These are phyloP conservation scores for Eumacrocentrus americanus DNA, from an alignment of 2,888 invertebrate genomes.

Conservation along the genomic window DNA sequence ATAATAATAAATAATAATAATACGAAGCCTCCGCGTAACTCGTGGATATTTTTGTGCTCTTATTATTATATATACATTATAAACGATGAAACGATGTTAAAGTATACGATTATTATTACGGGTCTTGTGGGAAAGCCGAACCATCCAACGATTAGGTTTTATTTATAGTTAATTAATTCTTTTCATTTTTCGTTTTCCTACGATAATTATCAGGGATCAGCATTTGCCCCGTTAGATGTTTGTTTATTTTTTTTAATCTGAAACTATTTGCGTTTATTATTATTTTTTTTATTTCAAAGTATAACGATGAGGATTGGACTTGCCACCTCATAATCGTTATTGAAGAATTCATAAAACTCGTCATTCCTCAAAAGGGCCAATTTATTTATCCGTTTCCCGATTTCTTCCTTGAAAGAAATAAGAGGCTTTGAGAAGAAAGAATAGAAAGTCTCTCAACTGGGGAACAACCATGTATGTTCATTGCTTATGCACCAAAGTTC, in stretches of 20 bases:
- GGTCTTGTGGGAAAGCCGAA: slow-evolving; percentile 21
- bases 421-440: slow-evolving; percentile 1
- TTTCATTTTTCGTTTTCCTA: neutral
- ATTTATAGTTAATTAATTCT: neutral
- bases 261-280: neutral
- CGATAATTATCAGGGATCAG: slow-evolving; percentile 13
- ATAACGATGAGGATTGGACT: too few species aligned
- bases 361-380: slow-evolving; percentile 37
- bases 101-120: slow-evolving; percentile 20
- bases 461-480: slow-evolving; percentile 20
- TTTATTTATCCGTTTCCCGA: slow-evolving; percentile 18
- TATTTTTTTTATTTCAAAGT: too few species aligned
- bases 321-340: too few species aligned
- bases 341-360: slow-evolving; percentile 19
- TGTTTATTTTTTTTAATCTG: slow-evolving; percentile 10
- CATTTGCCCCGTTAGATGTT: slow-evolving; percentile 2
- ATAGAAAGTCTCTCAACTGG: neutral
- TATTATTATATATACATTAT: neutral
- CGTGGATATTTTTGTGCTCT: neutral
- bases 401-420: slow-evolving; percentile 13
- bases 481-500: slow-evolving; percentile 39
- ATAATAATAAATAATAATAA: slow-evolving; percentile 11
- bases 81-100: slow-evolving; percentile 1
- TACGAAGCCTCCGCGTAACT: too few species aligned
- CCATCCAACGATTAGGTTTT: slow-evolving; percentile 29